Percentiles rank a stretch among this genome's conserved stretches.
Evolutionary conservation across 1,140 invertebrate species (phyloP).

Genomic region (Drosophila eugracilis): DNA sequence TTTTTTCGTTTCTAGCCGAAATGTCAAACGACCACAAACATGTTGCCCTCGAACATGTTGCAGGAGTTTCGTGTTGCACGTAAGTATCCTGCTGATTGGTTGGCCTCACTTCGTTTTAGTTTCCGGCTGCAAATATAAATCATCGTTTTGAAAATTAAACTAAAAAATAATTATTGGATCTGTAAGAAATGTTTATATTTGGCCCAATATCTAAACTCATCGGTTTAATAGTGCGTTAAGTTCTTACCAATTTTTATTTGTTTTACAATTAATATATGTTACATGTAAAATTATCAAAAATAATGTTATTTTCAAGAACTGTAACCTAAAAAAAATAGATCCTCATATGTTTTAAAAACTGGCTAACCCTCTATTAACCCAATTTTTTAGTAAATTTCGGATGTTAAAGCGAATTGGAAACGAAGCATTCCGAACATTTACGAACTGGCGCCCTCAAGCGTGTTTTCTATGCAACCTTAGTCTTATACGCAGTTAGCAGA

Average conservation of each 20-base stretch:
- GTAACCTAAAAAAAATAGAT: too few relatives aligned
- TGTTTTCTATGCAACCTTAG: background rate
- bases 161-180: background rate
- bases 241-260: too few relatives aligned
- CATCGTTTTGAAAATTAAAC: background rate
- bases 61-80: background rate
- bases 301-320: too few relatives aligned
- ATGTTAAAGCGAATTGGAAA: background rate
- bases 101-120: background rate
- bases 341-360: too few relatives aligned
- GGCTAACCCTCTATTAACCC: too few relatives aligned
- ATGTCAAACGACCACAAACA: too few relatives aligned
- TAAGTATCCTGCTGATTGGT: conserved; percentile 1
- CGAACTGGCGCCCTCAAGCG: conserved; percentile 16
- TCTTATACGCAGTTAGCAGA: conserved; percentile 26
- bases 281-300: too few relatives aligned
- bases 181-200: background rate
- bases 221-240: too few relatives aligned
- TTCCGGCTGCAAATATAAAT: background rate
- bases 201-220: too few relatives aligned
- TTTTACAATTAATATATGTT: too few relatives aligned
- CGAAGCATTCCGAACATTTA: conserved; percentile 6
- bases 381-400: too few relatives aligned
- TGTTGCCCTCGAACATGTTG: conserved; percentile 4
- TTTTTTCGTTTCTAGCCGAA: conserved; percentile 7